Percentiles rank a stretch among this genome's conserved stretches.
These are phyloP conservation scores for Lysiphlebus fabarum DNA, from an alignment of 1,140 invertebrate species.

Conservation along the genomic window DNA sequence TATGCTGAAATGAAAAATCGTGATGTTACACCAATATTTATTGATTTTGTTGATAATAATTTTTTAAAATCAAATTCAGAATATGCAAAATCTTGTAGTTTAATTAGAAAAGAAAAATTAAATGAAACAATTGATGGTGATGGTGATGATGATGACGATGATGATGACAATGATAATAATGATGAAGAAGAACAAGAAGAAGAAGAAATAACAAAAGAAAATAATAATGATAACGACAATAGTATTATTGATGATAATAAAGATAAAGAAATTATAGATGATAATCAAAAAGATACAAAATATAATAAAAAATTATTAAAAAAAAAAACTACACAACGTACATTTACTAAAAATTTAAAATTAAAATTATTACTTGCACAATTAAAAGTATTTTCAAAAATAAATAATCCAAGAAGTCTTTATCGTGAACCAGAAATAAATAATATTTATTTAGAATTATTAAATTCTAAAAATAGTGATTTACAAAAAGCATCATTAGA, in stretches of 20 bases:
- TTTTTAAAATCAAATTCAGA: constrained; percentile 56
- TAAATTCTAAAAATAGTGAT: constrained; percentile 72
- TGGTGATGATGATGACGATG: constrained; percentile 34
- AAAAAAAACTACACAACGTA: constrained; percentile 28
- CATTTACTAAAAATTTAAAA: constrained; percentile 49
- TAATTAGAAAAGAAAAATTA: constrained; percentile 33
- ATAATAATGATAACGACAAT: constrained; percentile 23
- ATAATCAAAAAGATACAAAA: neutral
- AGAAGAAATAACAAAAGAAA: constrained; percentile 30
- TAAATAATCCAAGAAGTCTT: constrained; percentile 77
- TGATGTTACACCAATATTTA: constrained; percentile 72
- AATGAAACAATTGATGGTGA: constrained; percentile 27
- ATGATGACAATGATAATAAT: constrained; percentile 31
- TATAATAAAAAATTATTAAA: neutral
- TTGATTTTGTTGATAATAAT: constrained; percentile 70
- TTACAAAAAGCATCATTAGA: constrained; percentile 83
- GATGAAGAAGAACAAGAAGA: constrained; percentile 41
- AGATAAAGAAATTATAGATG: constrained; percentile 24
- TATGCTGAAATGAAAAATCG: constrained; percentile 75
- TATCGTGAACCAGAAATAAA: constrained; percentile 72
- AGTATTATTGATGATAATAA: constrained; percentile 27
- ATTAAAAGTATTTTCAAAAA: constrained; percentile 73
- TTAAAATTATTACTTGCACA: constrained; percentile 69
- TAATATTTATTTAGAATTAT: constrained; percentile 72
- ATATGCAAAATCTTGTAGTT: constrained; percentile 51